Evolutionary conservation across 2,888 invertebrate species (phyloP).

Genomic region (Thalpophila matura): DNA sequence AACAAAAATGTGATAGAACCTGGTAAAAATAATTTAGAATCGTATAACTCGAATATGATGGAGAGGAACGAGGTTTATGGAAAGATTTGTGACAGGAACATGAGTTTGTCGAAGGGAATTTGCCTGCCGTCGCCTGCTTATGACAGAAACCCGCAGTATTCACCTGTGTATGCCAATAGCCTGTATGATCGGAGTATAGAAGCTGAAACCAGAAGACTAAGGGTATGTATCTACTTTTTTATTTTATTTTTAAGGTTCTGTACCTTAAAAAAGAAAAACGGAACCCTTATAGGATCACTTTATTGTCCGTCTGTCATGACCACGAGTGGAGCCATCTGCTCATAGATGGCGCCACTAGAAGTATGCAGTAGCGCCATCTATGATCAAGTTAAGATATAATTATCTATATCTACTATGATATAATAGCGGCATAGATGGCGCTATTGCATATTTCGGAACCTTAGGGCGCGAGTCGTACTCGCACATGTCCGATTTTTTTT

Average conservation of each 20-base stretch:
- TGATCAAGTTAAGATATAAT: too few species aligned
- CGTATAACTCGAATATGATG: constrained; percentile 59
- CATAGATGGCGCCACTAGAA: too few species aligned
- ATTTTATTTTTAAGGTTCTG: not conserved
- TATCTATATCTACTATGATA: too few species aligned
- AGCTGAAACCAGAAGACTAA: constrained; percentile 81
- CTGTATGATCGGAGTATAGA: constrained; percentile 84
- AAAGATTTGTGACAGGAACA: constrained; percentile 54
- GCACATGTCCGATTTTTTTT: too few species aligned
- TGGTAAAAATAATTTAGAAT: constrained; percentile 62
- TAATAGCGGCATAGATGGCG: too few species aligned
- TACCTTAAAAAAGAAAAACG: too few species aligned
- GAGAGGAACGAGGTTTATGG: constrained; percentile 56
- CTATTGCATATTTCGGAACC: too few species aligned
- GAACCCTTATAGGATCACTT: too few species aligned
- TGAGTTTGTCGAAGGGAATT: constrained; percentile 52
- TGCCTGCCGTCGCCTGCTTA: constrained; percentile 72
- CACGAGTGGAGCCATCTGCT: too few species aligned
- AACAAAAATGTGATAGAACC: constrained; percentile 35
- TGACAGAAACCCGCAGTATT: constrained; percentile 84
- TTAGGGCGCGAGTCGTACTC: too few species aligned
- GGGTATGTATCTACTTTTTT: constrained; percentile 71
- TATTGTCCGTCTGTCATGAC: too few species aligned
- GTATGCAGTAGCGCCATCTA: too few species aligned
- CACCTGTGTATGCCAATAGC: constrained; percentile 82